Conservation (phyloP, 1,140 invertebrate genomes). For the Drosophila serrata region DNA sequence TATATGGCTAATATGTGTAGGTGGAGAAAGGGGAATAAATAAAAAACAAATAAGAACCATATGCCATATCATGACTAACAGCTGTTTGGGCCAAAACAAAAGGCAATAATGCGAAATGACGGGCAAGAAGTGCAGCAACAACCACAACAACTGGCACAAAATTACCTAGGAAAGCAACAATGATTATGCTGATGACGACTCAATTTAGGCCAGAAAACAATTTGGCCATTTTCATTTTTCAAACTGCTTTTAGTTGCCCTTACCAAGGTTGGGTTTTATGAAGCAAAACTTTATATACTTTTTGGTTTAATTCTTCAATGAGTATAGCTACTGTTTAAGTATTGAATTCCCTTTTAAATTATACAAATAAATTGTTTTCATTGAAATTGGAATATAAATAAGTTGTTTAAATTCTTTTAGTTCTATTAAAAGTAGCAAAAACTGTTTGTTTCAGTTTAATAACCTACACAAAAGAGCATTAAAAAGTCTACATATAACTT, state of each 20-base stretch:
- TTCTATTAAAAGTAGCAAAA: background rate
- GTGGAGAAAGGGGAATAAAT: slow-evolving; percentile 4
- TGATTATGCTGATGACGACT: slow-evolving; percentile 63
- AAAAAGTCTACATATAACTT: background rate
- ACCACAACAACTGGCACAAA: slow-evolving; percentile 33
- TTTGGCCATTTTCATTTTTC: slow-evolving; percentile 4
- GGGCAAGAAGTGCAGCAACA: slow-evolving; percentile 44
- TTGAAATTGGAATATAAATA: no score
- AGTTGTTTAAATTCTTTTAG: background rate
- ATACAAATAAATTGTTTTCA: no score
- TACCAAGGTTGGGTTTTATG: no score
- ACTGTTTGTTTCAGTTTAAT: background rate
- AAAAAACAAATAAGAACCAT: slow-evolving; percentile 32
- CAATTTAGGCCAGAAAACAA: slow-evolving; percentile 53
- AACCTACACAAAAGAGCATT: background rate
- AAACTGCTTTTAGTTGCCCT: background rate
- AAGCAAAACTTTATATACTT: background rate
- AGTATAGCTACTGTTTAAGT: background rate
- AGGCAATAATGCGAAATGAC: slow-evolving; percentile 63
- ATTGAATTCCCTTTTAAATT: no score
- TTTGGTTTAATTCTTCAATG: background rate
- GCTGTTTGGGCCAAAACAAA: slow-evolving; percentile 73
- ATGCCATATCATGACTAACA: slow-evolving; percentile 65
- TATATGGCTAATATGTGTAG: slow-evolving; percentile 1
- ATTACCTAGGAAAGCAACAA: slow-evolving; percentile 15